Conservation (phyloP, 92 coral and sea anemone species). For the Epizoanthus scotinus region DNA sequence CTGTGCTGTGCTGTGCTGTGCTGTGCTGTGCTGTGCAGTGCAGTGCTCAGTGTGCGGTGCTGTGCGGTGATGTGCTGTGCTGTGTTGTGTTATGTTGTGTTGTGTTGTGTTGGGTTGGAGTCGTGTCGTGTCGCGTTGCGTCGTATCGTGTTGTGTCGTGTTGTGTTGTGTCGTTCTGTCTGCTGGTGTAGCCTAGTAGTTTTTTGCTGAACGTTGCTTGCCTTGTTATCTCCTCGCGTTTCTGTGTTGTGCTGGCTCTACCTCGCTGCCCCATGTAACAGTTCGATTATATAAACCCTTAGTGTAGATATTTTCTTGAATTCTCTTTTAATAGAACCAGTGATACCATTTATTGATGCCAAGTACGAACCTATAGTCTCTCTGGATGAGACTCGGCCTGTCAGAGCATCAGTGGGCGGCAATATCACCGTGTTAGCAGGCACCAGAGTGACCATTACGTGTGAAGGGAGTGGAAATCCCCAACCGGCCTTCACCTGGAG, state of each 20-base stretch:
- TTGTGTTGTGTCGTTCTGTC: too few species aligned
- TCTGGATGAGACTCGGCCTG: background rate
- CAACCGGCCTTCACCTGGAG: slow-evolving; percentile 50
- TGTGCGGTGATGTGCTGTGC: too few species aligned
- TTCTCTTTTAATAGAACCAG: slow-evolving; percentile 16
- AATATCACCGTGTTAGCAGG: slow-evolving; percentile 30
- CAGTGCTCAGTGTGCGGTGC: too few species aligned
- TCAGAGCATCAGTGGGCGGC: slow-evolving; percentile 35
- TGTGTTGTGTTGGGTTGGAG: too few species aligned
- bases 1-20: too few species aligned
- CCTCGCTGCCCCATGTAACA: background rate
- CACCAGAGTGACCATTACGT: slow-evolving; percentile 44
- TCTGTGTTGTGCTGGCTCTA: background rate
- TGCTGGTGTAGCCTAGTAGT: too few species aligned
- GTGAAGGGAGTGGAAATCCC: slow-evolving; percentile 44
- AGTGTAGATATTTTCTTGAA: too few species aligned
- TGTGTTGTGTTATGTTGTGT: too few species aligned
- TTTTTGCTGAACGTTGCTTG: too few species aligned
- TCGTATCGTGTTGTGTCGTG: too few species aligned
- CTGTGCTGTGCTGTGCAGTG: too few species aligned
- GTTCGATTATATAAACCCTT: background rate
- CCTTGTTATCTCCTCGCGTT: background rate
- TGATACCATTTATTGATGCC: slow-evolving; percentile 37
- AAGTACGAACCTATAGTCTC: slow-evolving; percentile 33
- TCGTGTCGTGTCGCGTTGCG: too few species aligned